phyloP scores from a whole-genome alignment of 2,888 invertebrate species.

The Elysia crispata region DNA sequence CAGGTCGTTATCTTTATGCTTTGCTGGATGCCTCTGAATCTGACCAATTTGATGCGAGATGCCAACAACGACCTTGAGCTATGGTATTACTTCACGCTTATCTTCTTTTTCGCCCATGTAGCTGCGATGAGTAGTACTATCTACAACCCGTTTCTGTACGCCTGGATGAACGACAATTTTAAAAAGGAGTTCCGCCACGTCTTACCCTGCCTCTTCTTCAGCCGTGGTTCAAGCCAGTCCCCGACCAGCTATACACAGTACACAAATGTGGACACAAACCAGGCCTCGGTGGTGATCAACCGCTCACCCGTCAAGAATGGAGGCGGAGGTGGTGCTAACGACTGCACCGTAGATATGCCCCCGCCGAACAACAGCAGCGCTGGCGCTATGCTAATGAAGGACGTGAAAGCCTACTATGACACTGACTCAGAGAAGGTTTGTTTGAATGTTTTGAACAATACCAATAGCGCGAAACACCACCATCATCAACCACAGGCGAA shows the following conservation, averaged over 20 bases:
- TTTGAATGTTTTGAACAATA: constrained; percentile 64
- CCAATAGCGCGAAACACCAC: constrained; percentile 32
- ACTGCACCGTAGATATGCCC: constrained; percentile 40
- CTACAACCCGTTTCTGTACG: constrained; percentile 95
- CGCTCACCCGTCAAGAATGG: constrained; percentile 71
- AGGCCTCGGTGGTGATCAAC: constrained; percentile 71
- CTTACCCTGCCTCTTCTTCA: constrained; percentile 75
- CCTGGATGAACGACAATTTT: constrained; percentile 96
- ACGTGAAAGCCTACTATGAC: constrained; percentile 69
- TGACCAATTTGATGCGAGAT: constrained; percentile 86
- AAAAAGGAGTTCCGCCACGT: constrained; percentile 87
- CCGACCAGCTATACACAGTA: constrained; percentile 73
- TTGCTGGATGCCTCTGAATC: constrained; percentile 90
- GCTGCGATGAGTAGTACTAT: constrained; percentile 95
- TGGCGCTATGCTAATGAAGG: constrained; percentile 60
- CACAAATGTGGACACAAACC: constrained; percentile 73
- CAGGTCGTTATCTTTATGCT: constrained; percentile 88
- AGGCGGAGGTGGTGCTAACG: constrained; percentile 49
- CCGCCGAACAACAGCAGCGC: constrained; percentile 51
- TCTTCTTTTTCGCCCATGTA: constrained; percentile 92
- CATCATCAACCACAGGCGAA: background rate
- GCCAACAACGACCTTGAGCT: constrained; percentile 79
- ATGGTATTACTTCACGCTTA: constrained; percentile 90
- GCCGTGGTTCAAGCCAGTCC: constrained; percentile 58
- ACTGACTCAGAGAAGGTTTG: constrained; percentile 72